phyloP scores from a whole-genome alignment of 2,888 invertebrate species.

The Zonitis immaculata region DNA sequence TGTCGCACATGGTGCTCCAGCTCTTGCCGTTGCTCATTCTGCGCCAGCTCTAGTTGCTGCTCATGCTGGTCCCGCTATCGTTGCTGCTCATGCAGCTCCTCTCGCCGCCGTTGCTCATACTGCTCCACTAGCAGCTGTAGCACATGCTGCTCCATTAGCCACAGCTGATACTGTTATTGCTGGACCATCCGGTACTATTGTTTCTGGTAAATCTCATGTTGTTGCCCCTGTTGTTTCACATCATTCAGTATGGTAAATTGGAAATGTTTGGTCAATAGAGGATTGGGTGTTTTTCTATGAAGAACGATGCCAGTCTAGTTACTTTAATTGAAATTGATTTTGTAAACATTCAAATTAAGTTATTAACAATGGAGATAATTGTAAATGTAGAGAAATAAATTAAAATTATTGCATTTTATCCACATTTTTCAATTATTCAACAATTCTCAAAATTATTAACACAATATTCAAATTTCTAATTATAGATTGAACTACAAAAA shows the following conservation, averaged over 20 bases:
- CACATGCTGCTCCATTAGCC: slow-evolving; percentile 20
- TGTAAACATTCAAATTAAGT: neutral
- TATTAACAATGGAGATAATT: neutral
- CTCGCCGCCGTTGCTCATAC: slow-evolving; percentile 18
- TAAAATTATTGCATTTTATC: neutral
- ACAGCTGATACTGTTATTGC: slow-evolving; percentile 17
- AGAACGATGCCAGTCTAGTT: neutral
- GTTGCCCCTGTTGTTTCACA: slow-evolving; percentile 26
- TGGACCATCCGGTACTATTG: slow-evolving; percentile 34
- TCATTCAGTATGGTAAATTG: slow-evolving; percentile 11
- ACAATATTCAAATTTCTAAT: too few species aligned
- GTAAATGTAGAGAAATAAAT: neutral
- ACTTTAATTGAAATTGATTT: neutral
- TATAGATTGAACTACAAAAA: too few species aligned
- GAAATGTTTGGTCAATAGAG: neutral
- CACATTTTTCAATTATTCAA: neutral
- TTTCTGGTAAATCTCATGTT: slow-evolving; percentile 21
- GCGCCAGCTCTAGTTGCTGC: slow-evolving; percentile 4
- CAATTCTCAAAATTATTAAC: too few species aligned
- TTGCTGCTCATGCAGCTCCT: slow-evolving; percentile 12
- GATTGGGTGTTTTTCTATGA: neutral
- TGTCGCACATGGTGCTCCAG: slow-evolving; percentile 11
- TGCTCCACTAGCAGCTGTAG: slow-evolving; percentile 20
- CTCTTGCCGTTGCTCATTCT: slow-evolving; percentile 10
- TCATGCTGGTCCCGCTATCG: too few species aligned